Percentiles rank a stretch among this genome's conserved stretches.
Conservation (phyloP, 2,888 invertebrate species). For the Melanophora roralis region DNA sequence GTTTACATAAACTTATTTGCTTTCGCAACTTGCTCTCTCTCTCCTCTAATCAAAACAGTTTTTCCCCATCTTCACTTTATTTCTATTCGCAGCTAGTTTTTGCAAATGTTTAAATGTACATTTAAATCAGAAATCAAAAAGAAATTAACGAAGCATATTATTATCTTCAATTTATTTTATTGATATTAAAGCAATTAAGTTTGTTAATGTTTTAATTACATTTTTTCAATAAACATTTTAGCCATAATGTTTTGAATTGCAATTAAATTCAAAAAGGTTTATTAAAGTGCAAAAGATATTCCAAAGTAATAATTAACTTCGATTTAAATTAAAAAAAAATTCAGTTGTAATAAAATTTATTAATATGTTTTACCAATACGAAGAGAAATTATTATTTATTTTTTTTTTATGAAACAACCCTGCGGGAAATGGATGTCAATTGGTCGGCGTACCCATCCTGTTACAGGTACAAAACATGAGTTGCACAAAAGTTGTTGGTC, state of each 20-base stretch:
- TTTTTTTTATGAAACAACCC: no score
- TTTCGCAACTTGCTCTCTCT: conserved; percentile 3
- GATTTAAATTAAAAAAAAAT: no score
- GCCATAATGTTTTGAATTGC: neutral
- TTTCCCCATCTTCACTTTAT: neutral
- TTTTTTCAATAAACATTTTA: neutral
- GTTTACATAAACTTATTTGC: neutral
- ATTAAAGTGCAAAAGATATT: no score
- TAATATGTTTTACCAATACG: no score
- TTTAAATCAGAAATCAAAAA: neutral
- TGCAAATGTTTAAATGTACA: neutral
- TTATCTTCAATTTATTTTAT: conserved; percentile 31
- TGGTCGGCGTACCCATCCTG: no score
- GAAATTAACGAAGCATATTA: conserved; percentile 43
- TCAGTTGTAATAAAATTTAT: no score
- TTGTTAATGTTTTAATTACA: neutral
- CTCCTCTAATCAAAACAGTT: neutral
- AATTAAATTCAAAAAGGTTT: no score
- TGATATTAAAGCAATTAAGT: conserved; percentile 35
- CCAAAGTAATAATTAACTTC: no score
- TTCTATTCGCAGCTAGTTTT: neutral
- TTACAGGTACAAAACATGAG: no score
- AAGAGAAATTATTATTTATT: no score
- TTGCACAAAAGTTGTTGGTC: no score
- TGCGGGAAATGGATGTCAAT: no score